Evolutionary conservation across 2,888 invertebrate species (phyloP), one percentile per base, ranked within the genome.

Genomic region (Callyntrura sp.): DNA sequence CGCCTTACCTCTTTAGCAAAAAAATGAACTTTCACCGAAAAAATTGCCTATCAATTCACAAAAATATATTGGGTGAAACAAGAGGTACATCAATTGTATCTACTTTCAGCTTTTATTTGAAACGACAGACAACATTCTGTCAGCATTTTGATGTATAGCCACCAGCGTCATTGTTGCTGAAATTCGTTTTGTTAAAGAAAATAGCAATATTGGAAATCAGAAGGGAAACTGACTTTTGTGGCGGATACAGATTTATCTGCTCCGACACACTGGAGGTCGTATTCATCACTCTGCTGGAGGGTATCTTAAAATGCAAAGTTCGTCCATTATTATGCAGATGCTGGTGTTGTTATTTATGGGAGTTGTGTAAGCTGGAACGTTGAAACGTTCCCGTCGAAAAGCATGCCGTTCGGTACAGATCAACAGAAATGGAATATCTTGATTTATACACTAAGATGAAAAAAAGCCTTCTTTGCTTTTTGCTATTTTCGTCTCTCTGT

Each of bases 101-200:
- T 51, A 11, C 5, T 51, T n/a, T 51, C 14, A 51, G 11, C 48
- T 51, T 51, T 35, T 35, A 35, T 35, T 35, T 35, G 6, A 6
- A 35, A 35, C 35, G 35, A 35, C 35, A 35, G 35, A 35, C 35
- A 35, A 35, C 35, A 4, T 6, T 6, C 35, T 35, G 35, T 35
- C 35, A 35, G 35, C 35, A 35, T 35, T 35, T 35, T 35, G 35
- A 35, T 35, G 35, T 35, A 35, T 35, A 35, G 35, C 35, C 51
- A 12, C 51, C n/a, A n/a, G 51, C n/a, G n/a, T n/a, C 51, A 51
- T 51, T 51, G 51, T 51, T 51, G 51, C n/a, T 51, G 51, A 51
- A 51, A 2, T 2, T 2, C 12, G n/a, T 51, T 12, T 51, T 14
- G 51, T n/a, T 51, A 14, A n/a, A 12, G n/a, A 51, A 51, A 12